Conservation (phyloP, 2,888 invertebrate species). For the Pterobdella sp. region DNA sequence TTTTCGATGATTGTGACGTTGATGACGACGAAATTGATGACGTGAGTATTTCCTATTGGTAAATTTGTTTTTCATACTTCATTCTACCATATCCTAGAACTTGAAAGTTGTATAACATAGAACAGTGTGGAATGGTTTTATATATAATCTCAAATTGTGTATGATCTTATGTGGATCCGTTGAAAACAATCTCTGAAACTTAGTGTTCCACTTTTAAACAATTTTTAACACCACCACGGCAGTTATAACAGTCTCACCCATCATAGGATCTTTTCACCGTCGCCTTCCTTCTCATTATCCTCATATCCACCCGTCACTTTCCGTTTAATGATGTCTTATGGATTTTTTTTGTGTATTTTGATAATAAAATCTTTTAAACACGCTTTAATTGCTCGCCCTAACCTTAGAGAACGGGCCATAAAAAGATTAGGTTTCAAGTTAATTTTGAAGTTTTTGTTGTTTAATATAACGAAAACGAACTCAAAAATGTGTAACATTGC, state of each 20-base stretch:
- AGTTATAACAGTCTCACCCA: neutral
- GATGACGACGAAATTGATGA: slow-evolving; percentile 50
- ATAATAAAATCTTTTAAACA: too few species aligned
- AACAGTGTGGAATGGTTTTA: neutral
- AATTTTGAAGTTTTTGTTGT: too few species aligned
- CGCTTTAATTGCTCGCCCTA: too few species aligned
- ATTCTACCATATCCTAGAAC: neutral
- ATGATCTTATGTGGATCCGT: neutral
- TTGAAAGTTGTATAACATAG: neutral
- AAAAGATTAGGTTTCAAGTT: too few species aligned
- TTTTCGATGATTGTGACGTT: slow-evolving; percentile 82
- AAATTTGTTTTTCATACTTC: neutral
- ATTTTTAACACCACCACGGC: neutral
- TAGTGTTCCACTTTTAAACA: neutral
- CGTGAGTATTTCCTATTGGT: slow-evolving; percentile 38
- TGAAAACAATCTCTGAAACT: neutral
- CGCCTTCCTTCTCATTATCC: neutral
- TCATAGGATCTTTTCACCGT: neutral
- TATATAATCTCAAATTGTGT: neutral
- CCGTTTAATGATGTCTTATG: neutral
- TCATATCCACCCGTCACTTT: neutral
- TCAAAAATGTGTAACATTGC: too few species aligned
- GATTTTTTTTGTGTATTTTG: neutral
- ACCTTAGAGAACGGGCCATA: too few species aligned
- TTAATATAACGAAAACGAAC: too few species aligned